These are phyloP conservation scores for Clistopyga incitator DNA, from an alignment of 2,888 invertebrate genomes.

Conservation along the genomic window DNA sequence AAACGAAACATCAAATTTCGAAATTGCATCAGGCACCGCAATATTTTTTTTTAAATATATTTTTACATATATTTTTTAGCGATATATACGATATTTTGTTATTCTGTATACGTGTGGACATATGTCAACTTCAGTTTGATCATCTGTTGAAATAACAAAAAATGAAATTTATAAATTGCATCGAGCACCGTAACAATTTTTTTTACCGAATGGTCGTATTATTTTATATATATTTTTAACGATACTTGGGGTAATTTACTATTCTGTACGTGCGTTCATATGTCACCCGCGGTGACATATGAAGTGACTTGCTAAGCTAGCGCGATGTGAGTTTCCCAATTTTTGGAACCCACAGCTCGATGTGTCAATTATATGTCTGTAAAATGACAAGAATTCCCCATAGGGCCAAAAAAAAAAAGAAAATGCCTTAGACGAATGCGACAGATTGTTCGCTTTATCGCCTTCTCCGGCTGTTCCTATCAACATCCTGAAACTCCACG, in stretches of 20 bases:
- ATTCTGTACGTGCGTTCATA: slow-evolving; percentile 8
- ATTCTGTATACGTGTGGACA: background rate
- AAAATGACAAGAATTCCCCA: background rate
- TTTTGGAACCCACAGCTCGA: background rate
- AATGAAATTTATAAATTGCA: too few species aligned
- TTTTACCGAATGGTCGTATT: background rate
- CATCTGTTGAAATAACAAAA: too few species aligned
- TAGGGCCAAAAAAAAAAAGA: background rate
- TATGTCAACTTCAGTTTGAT: background rate
- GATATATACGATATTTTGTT: background rate
- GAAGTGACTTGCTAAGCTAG: background rate
- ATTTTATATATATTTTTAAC: background rate
- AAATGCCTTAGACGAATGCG: background rate
- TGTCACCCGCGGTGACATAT: background rate
- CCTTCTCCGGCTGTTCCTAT: background rate
- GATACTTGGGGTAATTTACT: background rate
- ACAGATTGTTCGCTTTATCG: slow-evolving; percentile 10
- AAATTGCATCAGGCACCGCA: background rate
- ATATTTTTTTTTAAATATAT: background rate
- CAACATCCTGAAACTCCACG: slow-evolving; percentile 18
- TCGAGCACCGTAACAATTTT: too few species aligned
- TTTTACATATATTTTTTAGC: background rate
- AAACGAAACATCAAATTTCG: background rate
- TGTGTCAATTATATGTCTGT: slow-evolving; percentile 1
- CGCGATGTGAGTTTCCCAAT: background rate